Evolutionary conservation across 2,113 vertebrate genomes (phyloP).

Genomic region (Pituophis catenifer): DNA sequence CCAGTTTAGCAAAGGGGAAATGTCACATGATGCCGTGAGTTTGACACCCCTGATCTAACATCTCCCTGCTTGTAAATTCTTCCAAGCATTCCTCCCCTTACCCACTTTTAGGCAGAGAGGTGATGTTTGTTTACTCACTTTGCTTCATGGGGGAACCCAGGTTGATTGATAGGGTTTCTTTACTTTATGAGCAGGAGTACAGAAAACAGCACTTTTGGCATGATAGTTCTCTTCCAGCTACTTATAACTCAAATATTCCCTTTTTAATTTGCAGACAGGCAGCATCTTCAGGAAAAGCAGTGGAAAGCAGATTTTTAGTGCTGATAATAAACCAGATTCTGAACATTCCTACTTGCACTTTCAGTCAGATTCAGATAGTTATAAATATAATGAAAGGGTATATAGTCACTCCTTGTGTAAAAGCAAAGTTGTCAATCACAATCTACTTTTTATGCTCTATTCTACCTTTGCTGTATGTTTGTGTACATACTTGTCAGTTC

Average conservation of each 20-base stretch:
- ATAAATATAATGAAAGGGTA: neutral
- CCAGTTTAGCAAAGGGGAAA: too few relatives aligned
- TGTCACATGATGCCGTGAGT: too few relatives aligned
- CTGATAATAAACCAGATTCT: neutral
- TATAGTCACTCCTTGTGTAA: neutral
- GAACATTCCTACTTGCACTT: neutral
- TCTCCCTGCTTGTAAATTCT: neutral
- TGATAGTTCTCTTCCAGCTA: neutral
- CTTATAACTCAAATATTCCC: neutral
- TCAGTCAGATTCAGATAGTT: too few relatives aligned
- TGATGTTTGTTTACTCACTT: neutral
- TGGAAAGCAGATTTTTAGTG: neutral
- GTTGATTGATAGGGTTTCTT: neutral
- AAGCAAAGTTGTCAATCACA: neutral
- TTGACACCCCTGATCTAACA: neutral
- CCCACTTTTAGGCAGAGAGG: neutral
- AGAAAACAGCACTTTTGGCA: neutral
- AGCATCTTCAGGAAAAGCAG: neutral
- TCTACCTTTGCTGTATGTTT: neutral
- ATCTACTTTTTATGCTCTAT: neutral
- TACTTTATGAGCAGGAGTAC: neutral
- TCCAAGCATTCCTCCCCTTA: neutral
- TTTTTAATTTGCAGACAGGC: neutral
- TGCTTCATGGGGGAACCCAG: neutral
- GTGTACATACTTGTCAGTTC: neutral